Base-by-base conservation (phyloP, 2,797 vertebrate genomes). In the Acanthurus lineatus region DNA sequence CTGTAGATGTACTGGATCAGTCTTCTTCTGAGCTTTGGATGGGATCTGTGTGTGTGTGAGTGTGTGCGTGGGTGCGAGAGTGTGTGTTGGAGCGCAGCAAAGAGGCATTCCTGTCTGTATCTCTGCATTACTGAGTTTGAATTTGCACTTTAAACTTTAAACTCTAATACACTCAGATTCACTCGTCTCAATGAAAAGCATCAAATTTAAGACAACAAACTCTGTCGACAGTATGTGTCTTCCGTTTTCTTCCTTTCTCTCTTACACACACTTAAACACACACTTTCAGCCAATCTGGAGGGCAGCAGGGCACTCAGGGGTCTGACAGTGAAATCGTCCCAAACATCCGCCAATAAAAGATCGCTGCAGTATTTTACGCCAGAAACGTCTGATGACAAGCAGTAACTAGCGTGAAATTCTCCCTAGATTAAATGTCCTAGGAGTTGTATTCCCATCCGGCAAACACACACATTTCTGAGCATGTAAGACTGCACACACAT, bases 331-430 rank as follows among this genome's bases (percentile, higher is more conserved):
- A 86, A 88, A 90, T 83, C 28, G 87, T 90, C 86, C 63, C 68
- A 73, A 90, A 89, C 88, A 86, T 89, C 87, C 57, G 67, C 83
- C 88, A 89, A 90, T 92, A 90, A 92, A 91, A 93, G 85, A 91
- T 90, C 19, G 65, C 88, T 76, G 79, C 87, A 83, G 90, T 90
- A 91, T 94, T 95, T 94, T 93, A 92, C 85, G 85, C 90, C 81
- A 82, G 89, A 93, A 92, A 93, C 76, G 22, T 93, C 91, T 93
- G 94, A 95, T 94, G 95, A 96, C 94, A 95, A 95, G 91, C 89
- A 88, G 93, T 94, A 96, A 96, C 94, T 93, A 91, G 88, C 92
- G 83, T 95, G 92, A 96, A 95, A 96, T 95, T 96, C 95, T 92
- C 94, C 70, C 81, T 89, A 93, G 94, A 95, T 95, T 93, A 95